A percentile compares a stretch with the other conserved stretches of the same genome.
phyloP scores from a whole-genome alignment of 2,797 vertebrate genomes.

The Hylomyscus alleni region DNA sequence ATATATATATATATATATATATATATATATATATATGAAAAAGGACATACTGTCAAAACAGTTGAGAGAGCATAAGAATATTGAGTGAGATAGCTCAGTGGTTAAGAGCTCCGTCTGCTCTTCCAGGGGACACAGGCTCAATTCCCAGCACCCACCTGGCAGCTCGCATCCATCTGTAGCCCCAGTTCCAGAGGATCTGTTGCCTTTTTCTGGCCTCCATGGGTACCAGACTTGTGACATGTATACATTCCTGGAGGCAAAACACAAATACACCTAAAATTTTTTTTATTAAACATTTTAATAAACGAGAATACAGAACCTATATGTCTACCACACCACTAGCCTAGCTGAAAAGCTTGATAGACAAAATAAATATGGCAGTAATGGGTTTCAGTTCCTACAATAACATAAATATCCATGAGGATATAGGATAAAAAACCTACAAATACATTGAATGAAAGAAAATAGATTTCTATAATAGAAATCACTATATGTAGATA shows the following conservation, averaged over 20 bases:
- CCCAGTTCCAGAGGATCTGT: not conserved
- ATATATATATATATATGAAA: not conserved
- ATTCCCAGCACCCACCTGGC: not conserved
- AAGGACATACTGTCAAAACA: not conserved
- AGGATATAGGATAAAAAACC: conserved; percentile 11
- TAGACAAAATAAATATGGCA: conserved; percentile 10
- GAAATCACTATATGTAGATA: not conserved
- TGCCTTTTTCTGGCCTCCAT: not conserved
- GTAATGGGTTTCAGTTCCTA: conserved; percentile 38
- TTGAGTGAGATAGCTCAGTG: not conserved
- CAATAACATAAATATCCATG: conserved; percentile 26
- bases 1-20: no score
- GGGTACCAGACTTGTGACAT: not conserved
- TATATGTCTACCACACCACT: not conserved
- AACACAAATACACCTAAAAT: not conserved
- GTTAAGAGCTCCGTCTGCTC: not conserved
- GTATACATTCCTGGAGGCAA: not conserved
- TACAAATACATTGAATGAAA: not conserved
- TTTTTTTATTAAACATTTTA: not conserved
- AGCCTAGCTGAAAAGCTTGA: conserved; percentile 23
- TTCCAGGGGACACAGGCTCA: not conserved
- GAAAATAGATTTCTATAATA: not conserved
- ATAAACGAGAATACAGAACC: not conserved
- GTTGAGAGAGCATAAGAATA: not conserved
- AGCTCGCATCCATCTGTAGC: not conserved